Conservation (phyloP, 2,113 vertebrate species). For the Paramormyrops kingsleyae region DNA sequence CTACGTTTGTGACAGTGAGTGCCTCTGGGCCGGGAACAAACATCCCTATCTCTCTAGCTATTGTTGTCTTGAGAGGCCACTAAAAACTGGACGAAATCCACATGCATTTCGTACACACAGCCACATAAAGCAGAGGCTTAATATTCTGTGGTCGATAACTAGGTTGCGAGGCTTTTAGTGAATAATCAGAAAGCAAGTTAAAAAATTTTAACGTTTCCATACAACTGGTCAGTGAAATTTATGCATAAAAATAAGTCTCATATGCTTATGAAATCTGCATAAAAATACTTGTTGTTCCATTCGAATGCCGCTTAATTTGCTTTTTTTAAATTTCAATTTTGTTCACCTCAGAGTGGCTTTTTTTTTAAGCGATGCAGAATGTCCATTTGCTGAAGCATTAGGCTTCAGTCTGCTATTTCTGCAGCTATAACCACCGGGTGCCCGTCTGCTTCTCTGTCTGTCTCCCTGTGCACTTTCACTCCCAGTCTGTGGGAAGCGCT, state of each 20-base stretch:
- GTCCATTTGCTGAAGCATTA: background rate
- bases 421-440: background rate
- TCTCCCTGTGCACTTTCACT: conserved; percentile 23
- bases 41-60: background rate
- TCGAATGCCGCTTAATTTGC: background rate
- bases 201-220: background rate
- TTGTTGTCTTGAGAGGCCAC: background rate
- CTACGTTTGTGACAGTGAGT: conserved; percentile 93
- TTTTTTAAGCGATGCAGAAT: background rate
- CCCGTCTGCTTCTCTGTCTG: conserved; percentile 25
- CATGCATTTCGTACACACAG: background rate
- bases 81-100: background rate
- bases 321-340: background rate
- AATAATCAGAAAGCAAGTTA: background rate
- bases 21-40: background rate
- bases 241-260: background rate
- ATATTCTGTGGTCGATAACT: background rate
- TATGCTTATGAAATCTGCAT: background rate
- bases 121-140: background rate
- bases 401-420: background rate
- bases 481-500: conserved; percentile 85
- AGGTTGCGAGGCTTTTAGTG: background rate
- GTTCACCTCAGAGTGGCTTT: background rate
- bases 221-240: background rate
- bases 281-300: background rate